A percentile compares a stretch with the other conserved stretches of the same genome.
Conservation (phyloP, 2,888 invertebrate species). For the Hymenopus coronatus region DNA sequence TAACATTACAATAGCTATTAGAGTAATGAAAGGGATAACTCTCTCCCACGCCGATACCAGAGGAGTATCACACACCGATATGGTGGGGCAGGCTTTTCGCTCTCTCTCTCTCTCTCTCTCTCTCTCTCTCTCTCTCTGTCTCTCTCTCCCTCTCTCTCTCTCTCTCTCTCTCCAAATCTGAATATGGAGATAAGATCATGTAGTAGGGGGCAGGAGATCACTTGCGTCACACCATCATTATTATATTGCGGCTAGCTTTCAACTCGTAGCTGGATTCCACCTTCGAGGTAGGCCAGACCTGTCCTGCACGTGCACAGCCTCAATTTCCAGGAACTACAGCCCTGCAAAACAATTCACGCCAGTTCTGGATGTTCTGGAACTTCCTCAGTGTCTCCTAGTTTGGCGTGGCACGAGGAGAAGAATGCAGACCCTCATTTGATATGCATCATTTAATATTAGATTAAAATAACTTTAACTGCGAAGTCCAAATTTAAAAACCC, state of each 20-base stretch:
- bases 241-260: not conserved
- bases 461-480: no score
- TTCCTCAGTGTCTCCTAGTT: no score
- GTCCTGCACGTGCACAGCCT: not conserved
- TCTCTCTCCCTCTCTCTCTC: no score
- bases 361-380: not conserved
- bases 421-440: no score
- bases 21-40: slow-evolving; percentile 10
- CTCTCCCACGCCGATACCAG: slow-evolving; percentile 9
- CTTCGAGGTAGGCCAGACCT: not conserved
- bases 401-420: no score
- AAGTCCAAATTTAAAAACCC: no score
- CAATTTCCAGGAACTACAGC: not conserved
- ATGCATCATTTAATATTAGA: no score
- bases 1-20: slow-evolving; percentile 23
- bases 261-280: not conserved
- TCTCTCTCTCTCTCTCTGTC: no score
- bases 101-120: not conserved
- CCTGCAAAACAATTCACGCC: not conserved
- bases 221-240: not conserved
- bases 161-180: no score
- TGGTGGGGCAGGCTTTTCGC: not conserved
- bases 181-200: not conserved
- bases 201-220: not conserved
- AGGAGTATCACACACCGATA: not conserved